Percentiles rank a stretch among this genome's conserved stretches.
These are phyloP conservation scores for Laupala kohalensis DNA, from an alignment of 1,140 invertebrate species.

Conservation along the genomic window DNA sequence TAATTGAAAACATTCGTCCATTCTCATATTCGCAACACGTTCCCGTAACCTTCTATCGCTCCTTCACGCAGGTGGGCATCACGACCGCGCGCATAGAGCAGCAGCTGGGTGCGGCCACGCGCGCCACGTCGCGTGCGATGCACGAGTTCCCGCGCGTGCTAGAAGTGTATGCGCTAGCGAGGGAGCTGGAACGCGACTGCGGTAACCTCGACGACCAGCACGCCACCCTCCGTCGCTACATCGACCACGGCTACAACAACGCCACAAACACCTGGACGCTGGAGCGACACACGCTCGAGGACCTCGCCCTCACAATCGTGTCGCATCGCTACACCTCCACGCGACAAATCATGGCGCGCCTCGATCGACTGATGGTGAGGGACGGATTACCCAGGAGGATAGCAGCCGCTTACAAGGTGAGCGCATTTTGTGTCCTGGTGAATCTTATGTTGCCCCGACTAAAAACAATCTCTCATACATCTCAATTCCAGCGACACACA, in stretches of 20 bases:
- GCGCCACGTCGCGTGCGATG: constrained; percentile 23
- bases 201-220: constrained; percentile 32
- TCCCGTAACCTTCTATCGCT: too few relatives aligned
- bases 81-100: constrained; percentile 29
- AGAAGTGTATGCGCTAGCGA: constrained; percentile 37
- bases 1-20: too few relatives aligned
- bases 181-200: constrained; percentile 41
- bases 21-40: too few relatives aligned
- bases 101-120: constrained; percentile 15
- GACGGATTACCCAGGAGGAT: constrained; percentile 24
- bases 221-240: constrained; percentile 1
- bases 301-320: constrained; percentile 50
- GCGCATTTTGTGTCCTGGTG: too few relatives aligned
- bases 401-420: background rate
- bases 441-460: too few relatives aligned
- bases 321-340: constrained; percentile 46
- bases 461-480: too few relatives aligned
- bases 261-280: constrained; percentile 19
- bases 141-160: constrained; percentile 26
- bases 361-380: constrained; percentile 33
- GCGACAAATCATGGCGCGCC: constrained; percentile 45
- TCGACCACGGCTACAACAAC: constrained; percentile 1
- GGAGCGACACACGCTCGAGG: constrained; percentile 47
- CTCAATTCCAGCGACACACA: too few relatives aligned
- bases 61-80: constrained; percentile 24